Percentiles rank a stretch among this genome's conserved stretches.
These are phyloP conservation scores for Heliornis fulica DNA, from an alignment of 2,113 vertebrate genomes.

Conservation along the genomic window DNA sequence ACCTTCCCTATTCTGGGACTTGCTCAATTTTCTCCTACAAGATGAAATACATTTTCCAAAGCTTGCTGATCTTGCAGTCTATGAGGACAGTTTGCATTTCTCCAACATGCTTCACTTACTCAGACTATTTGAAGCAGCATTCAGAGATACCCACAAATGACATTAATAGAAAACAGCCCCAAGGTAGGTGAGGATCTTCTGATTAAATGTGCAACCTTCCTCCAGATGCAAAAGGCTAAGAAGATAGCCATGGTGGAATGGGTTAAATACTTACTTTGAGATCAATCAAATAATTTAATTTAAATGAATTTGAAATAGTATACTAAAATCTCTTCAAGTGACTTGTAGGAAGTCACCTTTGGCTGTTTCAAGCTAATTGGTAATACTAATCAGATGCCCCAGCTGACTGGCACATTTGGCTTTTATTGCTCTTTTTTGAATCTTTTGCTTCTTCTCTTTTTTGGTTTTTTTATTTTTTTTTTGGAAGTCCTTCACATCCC, in stretches of 20 bases:
- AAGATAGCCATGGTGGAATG: background rate
- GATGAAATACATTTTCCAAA: background rate
- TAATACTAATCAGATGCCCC: background rate
- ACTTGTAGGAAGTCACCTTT: background rate
- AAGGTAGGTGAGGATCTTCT: background rate
- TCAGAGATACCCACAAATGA: background rate
- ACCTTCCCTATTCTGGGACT: background rate
- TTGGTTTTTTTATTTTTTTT: background rate
- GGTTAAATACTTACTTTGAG: background rate
- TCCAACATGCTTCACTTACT: background rate
- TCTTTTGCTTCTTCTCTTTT: background rate
- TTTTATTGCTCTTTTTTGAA: background rate
- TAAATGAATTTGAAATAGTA: background rate
- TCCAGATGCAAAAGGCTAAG: background rate
- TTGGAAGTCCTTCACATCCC: background rate
- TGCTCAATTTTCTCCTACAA: background rate
- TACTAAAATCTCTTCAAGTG: background rate
- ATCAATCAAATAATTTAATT: background rate
- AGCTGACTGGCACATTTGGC: background rate
- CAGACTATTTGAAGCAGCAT: background rate
- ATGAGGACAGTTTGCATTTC: background rate
- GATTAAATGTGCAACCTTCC: background rate
- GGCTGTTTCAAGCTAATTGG: background rate
- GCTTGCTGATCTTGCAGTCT: slow-evolving; percentile 21
- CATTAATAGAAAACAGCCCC: background rate